Base-by-base conservation (phyloP, 92 coral and sea anemone species). In the Pocillopora grandis region DNA sequence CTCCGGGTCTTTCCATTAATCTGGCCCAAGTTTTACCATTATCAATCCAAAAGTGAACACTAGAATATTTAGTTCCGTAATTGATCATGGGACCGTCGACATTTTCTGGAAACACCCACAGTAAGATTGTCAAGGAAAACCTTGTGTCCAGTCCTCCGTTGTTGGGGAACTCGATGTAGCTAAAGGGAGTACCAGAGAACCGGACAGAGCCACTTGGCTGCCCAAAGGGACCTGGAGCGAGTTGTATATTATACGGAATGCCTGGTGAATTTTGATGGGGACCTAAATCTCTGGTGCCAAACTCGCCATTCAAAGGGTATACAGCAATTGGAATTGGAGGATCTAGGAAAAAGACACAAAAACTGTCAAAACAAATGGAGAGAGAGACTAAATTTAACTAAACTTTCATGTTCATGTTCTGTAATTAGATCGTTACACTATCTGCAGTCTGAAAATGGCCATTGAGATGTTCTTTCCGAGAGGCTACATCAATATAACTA, bases 181-280 rank as follows among this genome's bases (percentile, higher is more conserved):
- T 79, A 7, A 42, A 21, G 1, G 85, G 15, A 59, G 65, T 84
- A 10, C 89, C 89, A 6, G 63, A 78, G 69, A 85, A 66, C 76
- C 81, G 70, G 62, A 80, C 61, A 23, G 89, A 74, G 78, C 90
- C 92, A 52, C 76, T 76, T 88, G 84, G 80, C 20, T 60, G 68
- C 48, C 91, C 88, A 57, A 35, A 49, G 72, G 84, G 84, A 27
- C 84, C 84, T 35, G 82, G 74, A 17, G 87, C 87, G 20, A 87
- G 75, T 61, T 60, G 76, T 13, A 87, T 49, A 36, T 76, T 62
- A 4, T 52, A 71, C 48, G 77, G 58, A 19, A 59, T 64, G 5
- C 87, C 90, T 13, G 62, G 65, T 0, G 87, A 74, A 42, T 77
- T 77, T 77, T 77, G 37, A 31, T 76, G 68, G 63, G 80, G 55